phyloP scores from a whole-genome alignment of 2,888 invertebrate genomes.

The Sarcophaga caerulescens region DNA sequence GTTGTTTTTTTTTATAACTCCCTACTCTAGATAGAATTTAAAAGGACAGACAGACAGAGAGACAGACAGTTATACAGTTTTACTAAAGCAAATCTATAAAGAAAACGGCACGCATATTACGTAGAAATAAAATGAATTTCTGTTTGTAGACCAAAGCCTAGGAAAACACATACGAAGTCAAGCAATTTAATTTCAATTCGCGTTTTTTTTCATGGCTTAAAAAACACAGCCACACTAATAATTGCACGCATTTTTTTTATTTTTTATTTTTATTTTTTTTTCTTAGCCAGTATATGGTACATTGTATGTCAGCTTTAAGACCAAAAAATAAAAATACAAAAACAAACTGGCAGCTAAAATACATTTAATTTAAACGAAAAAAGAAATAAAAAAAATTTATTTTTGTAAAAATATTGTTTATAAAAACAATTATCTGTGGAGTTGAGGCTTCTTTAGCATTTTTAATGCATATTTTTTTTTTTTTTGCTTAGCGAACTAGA shows the following conservation, averaged over 20 bases:
- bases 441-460: neutral
- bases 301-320: slow-evolving; percentile 16
- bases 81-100: neutral
- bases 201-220: slow-evolving; percentile 26
- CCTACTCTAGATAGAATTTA: slow-evolving; percentile 20
- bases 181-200: slow-evolving; percentile 56
- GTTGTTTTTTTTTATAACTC: slow-evolving; percentile 37
- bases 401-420: neutral
- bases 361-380: slow-evolving; percentile 13
- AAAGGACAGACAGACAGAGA: neutral
- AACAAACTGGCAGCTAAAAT: slow-evolving; percentile 41
- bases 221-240: slow-evolving; percentile 37
- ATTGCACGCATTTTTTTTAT: slow-evolving; percentile 57
- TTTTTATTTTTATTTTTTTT: neutral
- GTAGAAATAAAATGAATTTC: slow-evolving; percentile 29
- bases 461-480: no score
- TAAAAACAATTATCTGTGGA: slow-evolving; percentile 54
- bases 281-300: no score
- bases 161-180: slow-evolving; percentile 5
- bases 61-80: neutral
- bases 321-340: neutral
- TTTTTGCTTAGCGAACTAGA: slow-evolving; percentile 43
- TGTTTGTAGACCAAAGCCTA: neutral
- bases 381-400: neutral
- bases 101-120: slow-evolving; percentile 47